These are phyloP conservation scores for Drosophila neonasuta DNA, from an alignment of 2,888 invertebrate genomes.

Conservation along the genomic window DNA sequence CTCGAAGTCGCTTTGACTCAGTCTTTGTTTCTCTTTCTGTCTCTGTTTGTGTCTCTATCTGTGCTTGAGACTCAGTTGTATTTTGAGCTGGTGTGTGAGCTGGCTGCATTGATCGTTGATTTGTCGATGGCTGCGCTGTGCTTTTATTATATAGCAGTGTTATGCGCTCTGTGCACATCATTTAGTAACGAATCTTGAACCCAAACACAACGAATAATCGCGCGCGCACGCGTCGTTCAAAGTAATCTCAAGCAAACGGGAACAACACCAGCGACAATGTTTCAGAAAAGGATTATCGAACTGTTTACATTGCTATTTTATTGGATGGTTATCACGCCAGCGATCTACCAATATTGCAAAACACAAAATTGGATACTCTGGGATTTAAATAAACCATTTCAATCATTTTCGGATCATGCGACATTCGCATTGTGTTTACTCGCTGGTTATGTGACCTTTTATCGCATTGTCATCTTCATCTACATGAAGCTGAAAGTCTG, in stretches of 20 bases:
- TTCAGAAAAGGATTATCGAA: constrained; percentile 72
- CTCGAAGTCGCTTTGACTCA: constrained; percentile 33
- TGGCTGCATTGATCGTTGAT: constrained; percentile 51
- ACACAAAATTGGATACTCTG: constrained; percentile 48
- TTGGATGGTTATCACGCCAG: constrained; percentile 66
- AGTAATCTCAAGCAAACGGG: background rate
- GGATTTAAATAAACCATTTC: constrained; percentile 57
- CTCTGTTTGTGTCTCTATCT: constrained; percentile 1
- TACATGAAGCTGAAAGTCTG: constrained; percentile 66
- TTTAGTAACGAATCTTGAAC: constrained; percentile 66
- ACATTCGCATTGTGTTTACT: constrained; percentile 56
- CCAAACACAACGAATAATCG: constrained; percentile 45
- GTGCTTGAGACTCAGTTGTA: constrained; percentile 16
- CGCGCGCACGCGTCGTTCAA: constrained; percentile 28
- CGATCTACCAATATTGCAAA: constrained; percentile 59
- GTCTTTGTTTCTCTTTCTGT: constrained; percentile 11
- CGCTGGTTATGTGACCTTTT: constrained; percentile 60
- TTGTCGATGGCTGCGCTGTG: constrained; percentile 39
- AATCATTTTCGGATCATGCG: constrained; percentile 55
- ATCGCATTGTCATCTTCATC: constrained; percentile 59
- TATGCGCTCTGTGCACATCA: constrained; percentile 64
- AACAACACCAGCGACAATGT: constrained; percentile 50
- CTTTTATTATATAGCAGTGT: constrained; percentile 59
- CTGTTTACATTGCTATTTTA: constrained; percentile 62
- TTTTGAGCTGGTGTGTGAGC: constrained; percentile 29